phyloP scores from a whole-genome alignment of 2,797 vertebrate genomes.

The Natrix natrix region DNA sequence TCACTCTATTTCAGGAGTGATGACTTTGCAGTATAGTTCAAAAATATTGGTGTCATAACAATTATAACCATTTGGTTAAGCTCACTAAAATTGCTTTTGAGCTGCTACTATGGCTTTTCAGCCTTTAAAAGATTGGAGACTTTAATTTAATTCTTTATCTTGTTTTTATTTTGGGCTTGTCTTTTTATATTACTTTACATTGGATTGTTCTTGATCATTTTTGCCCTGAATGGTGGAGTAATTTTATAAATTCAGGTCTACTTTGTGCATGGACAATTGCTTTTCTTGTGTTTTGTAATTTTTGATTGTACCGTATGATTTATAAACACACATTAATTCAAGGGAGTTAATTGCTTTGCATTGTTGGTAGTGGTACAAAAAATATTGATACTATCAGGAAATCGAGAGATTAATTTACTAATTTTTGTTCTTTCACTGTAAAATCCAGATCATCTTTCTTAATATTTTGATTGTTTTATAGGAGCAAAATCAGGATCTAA shows the following conservation, averaged over 20 bases:
- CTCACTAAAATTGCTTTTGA: neutral
- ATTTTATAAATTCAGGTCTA: neutral
- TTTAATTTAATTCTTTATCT: neutral
- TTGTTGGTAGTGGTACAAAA: neutral
- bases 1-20: neutral
- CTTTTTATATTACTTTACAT: neutral
- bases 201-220: neutral
- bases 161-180: neutral
- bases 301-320: neutral
- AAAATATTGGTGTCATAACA: neutral
- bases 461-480: neutral
- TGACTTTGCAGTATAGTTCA: neutral
- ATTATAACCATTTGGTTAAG: neutral
- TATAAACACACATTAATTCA: neutral
- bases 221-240: neutral
- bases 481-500: neutral
- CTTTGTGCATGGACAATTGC: neutral
- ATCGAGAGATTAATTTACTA: neutral
- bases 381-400: neutral
- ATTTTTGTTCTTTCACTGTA: neutral
- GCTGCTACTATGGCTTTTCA: neutral
- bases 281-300: neutral
- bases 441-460: neutral
- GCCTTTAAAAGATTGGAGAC: neutral
- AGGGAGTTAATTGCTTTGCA: neutral